A percentile compares a stretch with the other conserved stretches of the same genome.
Evolutionary conservation across 2,888 invertebrate species (phyloP).

Genomic region (Metalampra italica): DNA sequence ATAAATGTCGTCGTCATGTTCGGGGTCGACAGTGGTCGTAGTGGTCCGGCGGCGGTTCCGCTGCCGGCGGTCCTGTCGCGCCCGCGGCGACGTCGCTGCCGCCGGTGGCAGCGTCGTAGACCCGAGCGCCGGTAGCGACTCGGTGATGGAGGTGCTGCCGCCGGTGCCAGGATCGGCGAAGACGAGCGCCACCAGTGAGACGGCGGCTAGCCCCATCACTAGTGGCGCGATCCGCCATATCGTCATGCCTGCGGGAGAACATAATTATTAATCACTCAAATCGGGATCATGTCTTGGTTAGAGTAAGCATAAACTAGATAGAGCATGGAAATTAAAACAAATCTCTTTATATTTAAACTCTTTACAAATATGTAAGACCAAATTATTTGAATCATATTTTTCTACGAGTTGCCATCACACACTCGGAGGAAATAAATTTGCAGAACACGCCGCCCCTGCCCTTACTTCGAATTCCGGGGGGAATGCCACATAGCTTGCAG

Average conservation of each 20-base stretch:
- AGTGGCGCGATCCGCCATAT: conserved; percentile 68
- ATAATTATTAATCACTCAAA: neutral
- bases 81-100: conserved; percentile 17
- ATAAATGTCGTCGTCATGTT: conserved; percentile 48
- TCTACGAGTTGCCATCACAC: too few species aligned
- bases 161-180: conserved; percentile 47
- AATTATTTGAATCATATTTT: too few species aligned
- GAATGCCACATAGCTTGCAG: too few species aligned
- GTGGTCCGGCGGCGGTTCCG: conserved; percentile 54
- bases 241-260: conserved; percentile 38
- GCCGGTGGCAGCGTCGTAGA: conserved; percentile 19
- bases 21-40: conserved; percentile 41
- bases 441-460: too few species aligned
- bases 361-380: too few species aligned
- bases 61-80: conserved; percentile 42
- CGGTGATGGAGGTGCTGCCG: conserved; percentile 14
- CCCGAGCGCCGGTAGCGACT: conserved; percentile 14
- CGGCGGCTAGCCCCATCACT: conserved; percentile 58
- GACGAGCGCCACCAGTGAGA: conserved; percentile 71
- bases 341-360: too few species aligned
- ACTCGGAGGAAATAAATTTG: too few species aligned
- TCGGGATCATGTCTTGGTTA: too few species aligned
- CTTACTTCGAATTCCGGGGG: too few species aligned
- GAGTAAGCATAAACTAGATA: too few species aligned
- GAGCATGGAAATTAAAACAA: too few species aligned